Percentiles rank a stretch among this genome's conserved stretches.
These are phyloP conservation scores for Xanthia icteritia DNA, from an alignment of 2,888 invertebrate genomes.

Conservation along the genomic window DNA sequence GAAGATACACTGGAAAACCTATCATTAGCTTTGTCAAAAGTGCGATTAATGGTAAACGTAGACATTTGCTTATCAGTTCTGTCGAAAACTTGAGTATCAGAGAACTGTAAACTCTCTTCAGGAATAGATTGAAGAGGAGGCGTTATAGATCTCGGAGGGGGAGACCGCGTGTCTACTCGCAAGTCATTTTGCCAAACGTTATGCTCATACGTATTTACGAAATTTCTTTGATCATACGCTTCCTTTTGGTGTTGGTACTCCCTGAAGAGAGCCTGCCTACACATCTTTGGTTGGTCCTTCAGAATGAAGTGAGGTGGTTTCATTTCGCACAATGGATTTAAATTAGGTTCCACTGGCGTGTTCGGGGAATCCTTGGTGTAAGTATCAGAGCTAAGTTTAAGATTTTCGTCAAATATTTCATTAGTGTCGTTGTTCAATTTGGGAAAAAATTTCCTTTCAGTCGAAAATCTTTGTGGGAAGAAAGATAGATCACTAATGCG, in stretches of 20 bases:
- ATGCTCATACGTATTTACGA: conserved; percentile 76
- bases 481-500: conserved; percentile 87
- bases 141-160: conserved; percentile 84
- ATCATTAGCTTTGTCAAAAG: conserved; percentile 81
- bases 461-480: conserved; percentile 85
- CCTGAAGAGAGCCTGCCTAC: conserved; percentile 83
- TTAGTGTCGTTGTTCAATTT: conserved; percentile 82
- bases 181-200: conserved; percentile 83
- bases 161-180: conserved; percentile 76
- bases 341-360: conserved; percentile 75
- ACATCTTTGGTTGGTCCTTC: conserved; percentile 80
- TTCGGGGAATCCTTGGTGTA: conserved; percentile 89
- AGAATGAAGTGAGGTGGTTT: conserved; percentile 74
- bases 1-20: conserved; percentile 64
- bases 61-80: conserved; percentile 78
- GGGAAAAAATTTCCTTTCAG: conserved; percentile 83
- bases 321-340: conserved; percentile 73
- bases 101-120: conserved; percentile 85
- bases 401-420: conserved; percentile 78
- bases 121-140: conserved; percentile 87
- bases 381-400: conserved; percentile 87
- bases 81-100: conserved; percentile 79
- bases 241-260: conserved; percentile 81
- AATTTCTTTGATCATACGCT: conserved; percentile 74
- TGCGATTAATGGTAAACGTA: conserved; percentile 86